Base-by-base conservation (phyloP, 2,113 vertebrate genomes). In the Ciconia maguari region DNA sequence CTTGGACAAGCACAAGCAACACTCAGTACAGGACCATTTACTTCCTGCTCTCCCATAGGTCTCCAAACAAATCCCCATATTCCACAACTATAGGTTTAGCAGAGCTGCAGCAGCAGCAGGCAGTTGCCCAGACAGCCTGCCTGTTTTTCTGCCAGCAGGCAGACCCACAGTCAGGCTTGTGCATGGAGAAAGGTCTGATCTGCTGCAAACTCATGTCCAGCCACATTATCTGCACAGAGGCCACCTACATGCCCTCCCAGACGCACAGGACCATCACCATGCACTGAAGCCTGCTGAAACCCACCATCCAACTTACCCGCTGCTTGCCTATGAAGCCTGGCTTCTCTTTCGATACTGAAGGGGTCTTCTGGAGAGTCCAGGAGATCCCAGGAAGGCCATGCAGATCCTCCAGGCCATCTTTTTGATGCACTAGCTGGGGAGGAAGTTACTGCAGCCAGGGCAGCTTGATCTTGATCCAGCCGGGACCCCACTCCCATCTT, bases 301-400 rank as follows among this genome's bases (percentile, higher is more conserved):
- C 27, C 18, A 30, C 8, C 36, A 44, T 6, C 7, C 2, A 2
- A 2, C 93, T 97, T 92, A 99, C 99, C 99, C 93, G 99, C 99
- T 41, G 99, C 99, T 95, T 99, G 99, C 94, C 99, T 98, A 87
- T 99, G 99, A 46, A 99, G 98, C 21, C 99, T 98, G 32, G 99
- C 99, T 97, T 99, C 99, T 92, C 99, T 98, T 97, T 99, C 99
- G 8, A 99, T 99, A 97, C 99, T 99, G 97, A 99, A 99, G 3
- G 99, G 96, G 49, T 99, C 99, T 54, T 99, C 99, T 0, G 99
- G 98, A 34, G 99, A 98, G 94, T 99, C 99, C 7, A 99, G 98
- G 46, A 99, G 95, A 90, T 99, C 99, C 95, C 99, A 98, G 32
- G 98, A 99, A 10, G 99, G 99, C 99, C 99, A 99, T 1, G 98